phyloP scores from a whole-genome alignment of 2,888 invertebrate genomes.

The Dolichomitus sp. region DNA sequence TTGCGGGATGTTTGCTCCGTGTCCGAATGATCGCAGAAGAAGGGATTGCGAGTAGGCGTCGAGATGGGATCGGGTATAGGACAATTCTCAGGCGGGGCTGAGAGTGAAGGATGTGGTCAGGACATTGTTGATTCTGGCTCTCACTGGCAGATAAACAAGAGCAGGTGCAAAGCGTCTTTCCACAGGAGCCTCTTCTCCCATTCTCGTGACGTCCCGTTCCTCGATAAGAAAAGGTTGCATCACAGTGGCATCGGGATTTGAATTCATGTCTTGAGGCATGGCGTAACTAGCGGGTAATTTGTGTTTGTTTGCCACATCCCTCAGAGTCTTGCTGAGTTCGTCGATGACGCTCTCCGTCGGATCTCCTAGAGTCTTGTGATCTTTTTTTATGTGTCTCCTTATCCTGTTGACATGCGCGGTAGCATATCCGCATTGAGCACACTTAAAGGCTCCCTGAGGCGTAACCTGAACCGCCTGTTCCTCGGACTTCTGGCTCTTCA shows the following conservation, averaged over 20 bases:
- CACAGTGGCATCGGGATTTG: conserved; percentile 88
- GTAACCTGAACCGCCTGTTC: conserved; percentile 87
- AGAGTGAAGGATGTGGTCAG: conserved; percentile 97
- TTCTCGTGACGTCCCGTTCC: conserved; percentile 87
- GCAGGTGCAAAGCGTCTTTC: conserved; percentile 93
- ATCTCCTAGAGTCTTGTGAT: conserved; percentile 84
- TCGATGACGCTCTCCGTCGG: conserved; percentile 85
- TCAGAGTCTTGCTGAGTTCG: conserved; percentile 87
- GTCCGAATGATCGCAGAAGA: conserved; percentile 3
- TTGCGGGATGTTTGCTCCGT: background rate
- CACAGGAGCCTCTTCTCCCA: conserved; percentile 76
- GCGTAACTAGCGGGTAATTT: conserved; percentile 90
- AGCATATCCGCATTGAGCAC: conserved; percentile 83
- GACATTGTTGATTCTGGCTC: conserved; percentile 94
- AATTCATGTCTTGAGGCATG: conserved; percentile 87
- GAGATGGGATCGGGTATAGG: conserved; percentile 1
- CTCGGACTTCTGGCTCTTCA: conserved; percentile 86
- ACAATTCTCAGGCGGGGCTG: conserved; percentile 93
- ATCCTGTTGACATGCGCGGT: conserved; percentile 83
- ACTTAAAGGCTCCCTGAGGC: conserved; percentile 83
- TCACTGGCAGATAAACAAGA: conserved; percentile 97
- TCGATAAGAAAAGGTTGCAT: conserved; percentile 98
- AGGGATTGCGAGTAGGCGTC: conserved; percentile 23
- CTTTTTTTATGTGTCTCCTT: conserved; percentile 86
- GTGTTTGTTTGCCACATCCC: conserved; percentile 87